Percentiles rank a stretch among this genome's conserved stretches.
Evolutionary conservation across 2,888 invertebrate species (phyloP).

Genomic region (Aelia acuminata): DNA sequence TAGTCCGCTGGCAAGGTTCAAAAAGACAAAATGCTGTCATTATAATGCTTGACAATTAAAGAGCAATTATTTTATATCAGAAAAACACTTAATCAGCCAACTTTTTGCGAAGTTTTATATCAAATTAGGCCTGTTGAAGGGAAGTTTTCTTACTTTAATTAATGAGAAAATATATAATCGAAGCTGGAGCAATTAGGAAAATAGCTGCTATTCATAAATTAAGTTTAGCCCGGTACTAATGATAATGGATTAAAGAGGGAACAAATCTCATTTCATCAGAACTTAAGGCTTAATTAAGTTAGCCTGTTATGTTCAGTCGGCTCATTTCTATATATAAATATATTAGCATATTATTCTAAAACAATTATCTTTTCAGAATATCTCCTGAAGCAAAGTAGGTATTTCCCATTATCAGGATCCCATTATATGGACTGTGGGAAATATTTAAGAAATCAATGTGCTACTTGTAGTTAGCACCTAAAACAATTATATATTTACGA

Average conservation of each 20-base stretch:
- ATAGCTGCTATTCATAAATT: conserved; percentile 44
- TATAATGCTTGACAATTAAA: neutral
- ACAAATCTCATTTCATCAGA: conserved; percentile 29
- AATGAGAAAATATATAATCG: conserved; percentile 11
- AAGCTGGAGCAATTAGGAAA: conserved; percentile 3
- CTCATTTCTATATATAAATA: neutral
- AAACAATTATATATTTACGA: too few species aligned
- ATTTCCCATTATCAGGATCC: too few species aligned
- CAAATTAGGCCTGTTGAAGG: neutral
- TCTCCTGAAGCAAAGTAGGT: too few species aligned
- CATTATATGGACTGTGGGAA: too few species aligned
- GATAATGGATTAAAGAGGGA: conserved; percentile 31
- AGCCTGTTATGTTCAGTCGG: neutral
- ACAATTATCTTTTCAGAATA: too few species aligned
- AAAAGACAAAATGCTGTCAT: neutral
- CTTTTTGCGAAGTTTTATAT: neutral
- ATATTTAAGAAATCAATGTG: too few species aligned
- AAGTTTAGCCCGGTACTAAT: neutral
- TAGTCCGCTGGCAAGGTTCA: neutral
- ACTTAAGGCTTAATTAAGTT: conserved; percentile 32
- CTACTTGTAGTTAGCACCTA: too few species aligned
- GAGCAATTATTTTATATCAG: neutral
- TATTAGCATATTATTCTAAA: too few species aligned
- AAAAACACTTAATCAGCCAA: neutral
- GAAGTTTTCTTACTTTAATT: conserved; percentile 35